phyloP scores from a whole-genome alignment of 1,140 invertebrate species.

The Hylaeus volcanicus region DNA sequence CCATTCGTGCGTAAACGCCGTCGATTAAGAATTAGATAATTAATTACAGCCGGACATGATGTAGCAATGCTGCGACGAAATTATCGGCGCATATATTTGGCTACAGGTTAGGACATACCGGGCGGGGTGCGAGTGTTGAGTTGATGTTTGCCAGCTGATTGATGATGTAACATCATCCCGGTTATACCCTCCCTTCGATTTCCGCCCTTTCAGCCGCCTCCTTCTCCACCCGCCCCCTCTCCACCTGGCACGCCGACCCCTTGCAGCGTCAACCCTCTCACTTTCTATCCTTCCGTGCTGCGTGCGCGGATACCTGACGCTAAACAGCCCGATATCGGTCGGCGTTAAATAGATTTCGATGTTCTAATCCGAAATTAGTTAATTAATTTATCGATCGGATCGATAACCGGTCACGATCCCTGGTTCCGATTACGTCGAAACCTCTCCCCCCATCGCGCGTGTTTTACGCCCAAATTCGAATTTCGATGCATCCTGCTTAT shows the following conservation, averaged over 20 bases:
- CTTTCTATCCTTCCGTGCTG: slow-evolving; percentile 29
- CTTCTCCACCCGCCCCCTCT: slow-evolving; percentile 27
- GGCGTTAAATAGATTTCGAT: slow-evolving; percentile 55
- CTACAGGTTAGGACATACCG: slow-evolving; percentile 69
- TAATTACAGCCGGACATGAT: slow-evolving; percentile 72
- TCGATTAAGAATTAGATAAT: slow-evolving; percentile 67
- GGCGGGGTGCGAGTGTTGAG: slow-evolving; percentile 76
- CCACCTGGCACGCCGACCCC: slow-evolving; percentile 14
- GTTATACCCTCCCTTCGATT: slow-evolving; percentile 61
- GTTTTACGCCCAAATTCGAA: neutral
- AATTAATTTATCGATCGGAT: slow-evolving; percentile 41
- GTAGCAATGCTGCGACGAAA: slow-evolving; percentile 75
- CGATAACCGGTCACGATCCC: neutral
- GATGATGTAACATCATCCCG: slow-evolving; percentile 79
- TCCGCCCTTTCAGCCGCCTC: slow-evolving; percentile 69
- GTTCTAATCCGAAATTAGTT: slow-evolving; percentile 53
- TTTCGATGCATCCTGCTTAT: slow-evolving; percentile 1
- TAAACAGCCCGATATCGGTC: slow-evolving; percentile 46
- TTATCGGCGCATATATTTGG: slow-evolving; percentile 75
- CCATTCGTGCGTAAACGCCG: neutral
- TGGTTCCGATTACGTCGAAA: slow-evolving; percentile 6
- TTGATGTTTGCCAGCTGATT: slow-evolving; percentile 80
- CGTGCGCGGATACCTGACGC: slow-evolving; percentile 30
- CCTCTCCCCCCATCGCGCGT: neutral
- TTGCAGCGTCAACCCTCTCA: slow-evolving; percentile 50